Evolutionary conservation across 2,113 vertebrate genomes (phyloP).

Genomic region (Dunckerocampus dactyliophorus): DNA sequence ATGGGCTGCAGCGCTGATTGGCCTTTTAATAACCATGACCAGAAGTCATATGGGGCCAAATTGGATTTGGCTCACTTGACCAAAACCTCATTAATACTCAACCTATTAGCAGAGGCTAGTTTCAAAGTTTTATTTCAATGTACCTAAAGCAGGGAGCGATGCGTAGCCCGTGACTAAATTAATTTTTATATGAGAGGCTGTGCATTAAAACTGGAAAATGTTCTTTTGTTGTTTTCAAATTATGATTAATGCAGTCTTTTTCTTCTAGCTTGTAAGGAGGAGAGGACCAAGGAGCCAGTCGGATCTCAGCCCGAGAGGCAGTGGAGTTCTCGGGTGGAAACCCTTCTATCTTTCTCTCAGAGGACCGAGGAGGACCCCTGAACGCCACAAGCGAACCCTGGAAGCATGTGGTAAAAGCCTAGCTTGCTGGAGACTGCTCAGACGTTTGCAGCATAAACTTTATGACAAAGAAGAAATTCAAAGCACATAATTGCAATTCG

Average conservation of each 20-base stretch:
- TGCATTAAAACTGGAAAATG: slow-evolving; percentile 25
- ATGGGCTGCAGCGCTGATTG: slow-evolving; percentile 53
- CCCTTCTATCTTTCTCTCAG: slow-evolving; percentile 33
- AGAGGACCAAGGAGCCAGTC: slow-evolving; percentile 29
- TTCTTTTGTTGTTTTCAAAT: slow-evolving; percentile 31
- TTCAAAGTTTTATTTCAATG: slow-evolving; percentile 57
- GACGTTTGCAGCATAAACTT: slow-evolving; percentile 38
- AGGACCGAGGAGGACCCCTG: slow-evolving; percentile 44
- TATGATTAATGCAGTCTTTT: slow-evolving; percentile 9
- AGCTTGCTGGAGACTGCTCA: background rate
- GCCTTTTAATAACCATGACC: slow-evolving; percentile 62
- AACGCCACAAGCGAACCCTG: slow-evolving; percentile 17
- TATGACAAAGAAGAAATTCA: slow-evolving; percentile 38
- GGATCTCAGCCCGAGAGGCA: slow-evolving; percentile 16
- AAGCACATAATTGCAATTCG: slow-evolving; percentile 55
- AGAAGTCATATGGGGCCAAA: slow-evolving; percentile 59
- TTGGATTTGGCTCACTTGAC: slow-evolving; percentile 68
- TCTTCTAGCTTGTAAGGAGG: slow-evolving; percentile 20
- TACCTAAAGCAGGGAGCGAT: slow-evolving; percentile 39
- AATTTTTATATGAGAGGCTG: slow-evolving; percentile 29
- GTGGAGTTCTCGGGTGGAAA: slow-evolving; percentile 13
- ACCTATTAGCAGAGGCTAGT: slow-evolving; percentile 55
- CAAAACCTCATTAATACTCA: slow-evolving; percentile 68
- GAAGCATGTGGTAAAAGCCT: slow-evolving; percentile 14
- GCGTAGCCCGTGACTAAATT: slow-evolving; percentile 29